Conservation (phyloP, 2,888 invertebrate genomes). For the Monochamus alternatus region DNA sequence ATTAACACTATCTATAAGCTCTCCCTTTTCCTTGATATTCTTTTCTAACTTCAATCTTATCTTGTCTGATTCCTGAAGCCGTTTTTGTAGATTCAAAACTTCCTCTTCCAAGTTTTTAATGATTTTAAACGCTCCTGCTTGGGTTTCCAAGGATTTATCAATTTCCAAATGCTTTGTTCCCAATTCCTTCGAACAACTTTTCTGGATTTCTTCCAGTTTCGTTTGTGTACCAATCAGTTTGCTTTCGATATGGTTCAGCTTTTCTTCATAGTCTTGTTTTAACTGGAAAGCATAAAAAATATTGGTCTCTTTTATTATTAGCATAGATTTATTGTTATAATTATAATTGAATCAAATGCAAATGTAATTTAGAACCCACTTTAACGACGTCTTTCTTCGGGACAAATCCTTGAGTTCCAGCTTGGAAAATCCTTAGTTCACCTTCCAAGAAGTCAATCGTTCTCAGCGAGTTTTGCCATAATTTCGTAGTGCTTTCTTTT, state of each 20-base stretch:
- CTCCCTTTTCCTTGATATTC: constrained; percentile 68
- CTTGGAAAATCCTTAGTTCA: constrained; percentile 75
- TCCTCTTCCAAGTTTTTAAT: constrained; percentile 72
- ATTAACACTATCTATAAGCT: constrained; percentile 64
- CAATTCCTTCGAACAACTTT: constrained; percentile 63
- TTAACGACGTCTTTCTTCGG: constrained; percentile 62
- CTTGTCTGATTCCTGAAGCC: constrained; percentile 69
- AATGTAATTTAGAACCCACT: constrained; percentile 46
- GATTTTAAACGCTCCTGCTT: constrained; percentile 71
- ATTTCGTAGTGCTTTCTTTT: constrained; percentile 76
- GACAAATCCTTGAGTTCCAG: constrained; percentile 61
- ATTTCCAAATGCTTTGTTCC: constrained; percentile 72
- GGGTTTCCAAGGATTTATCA: constrained; percentile 68
- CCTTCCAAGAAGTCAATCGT: constrained; percentile 79
- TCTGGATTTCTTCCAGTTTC: constrained; percentile 49
- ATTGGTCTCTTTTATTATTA: not conserved
- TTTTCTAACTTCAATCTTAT: constrained; percentile 68
- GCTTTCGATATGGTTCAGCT: constrained; percentile 73
- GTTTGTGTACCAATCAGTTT: constrained; percentile 44
- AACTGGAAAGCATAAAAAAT: constrained; percentile 62
- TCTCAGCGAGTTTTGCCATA: constrained; percentile 80
- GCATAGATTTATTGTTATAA: not conserved
- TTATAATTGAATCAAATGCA: not conserved
- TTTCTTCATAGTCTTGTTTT: constrained; percentile 72
- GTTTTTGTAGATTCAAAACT: constrained; percentile 70